A percentile compares a stretch with the other conserved stretches of the same genome.
Conservation (phyloP, 2,888 invertebrate genomes). For the Bellardia pandia region DNA sequence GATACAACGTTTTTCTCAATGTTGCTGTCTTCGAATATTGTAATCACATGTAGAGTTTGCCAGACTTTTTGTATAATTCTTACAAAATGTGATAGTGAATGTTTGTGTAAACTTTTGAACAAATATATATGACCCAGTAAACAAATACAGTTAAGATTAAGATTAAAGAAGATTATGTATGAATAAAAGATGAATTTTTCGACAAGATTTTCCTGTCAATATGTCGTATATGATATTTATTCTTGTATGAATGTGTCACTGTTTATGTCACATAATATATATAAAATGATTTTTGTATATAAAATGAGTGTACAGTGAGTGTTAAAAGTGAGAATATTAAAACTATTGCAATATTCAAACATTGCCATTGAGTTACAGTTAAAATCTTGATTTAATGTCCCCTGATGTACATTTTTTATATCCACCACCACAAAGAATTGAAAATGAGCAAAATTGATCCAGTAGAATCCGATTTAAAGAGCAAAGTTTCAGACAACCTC, state of each 20-base stretch:
- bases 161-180: constrained; percentile 59
- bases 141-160: constrained; percentile 45
- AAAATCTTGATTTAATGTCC: too few species aligned
- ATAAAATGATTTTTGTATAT: neutral
- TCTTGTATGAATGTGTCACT: constrained; percentile 14
- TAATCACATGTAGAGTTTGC: constrained; percentile 1
- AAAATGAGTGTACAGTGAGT: neutral
- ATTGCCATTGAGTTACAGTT: too few species aligned
- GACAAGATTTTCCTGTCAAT: constrained; percentile 60
- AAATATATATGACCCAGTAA: constrained; percentile 27
- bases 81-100: neutral
- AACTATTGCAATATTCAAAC: too few species aligned
- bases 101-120: neutral
- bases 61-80: neutral
- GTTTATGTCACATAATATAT: neutral
- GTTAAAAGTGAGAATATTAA: too few species aligned
- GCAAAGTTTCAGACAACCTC: too few species aligned
- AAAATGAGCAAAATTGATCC: too few species aligned
- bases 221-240: constrained; percentile 55
- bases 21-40: neutral
- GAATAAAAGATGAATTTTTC: constrained; percentile 66
- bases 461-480: too few species aligned
- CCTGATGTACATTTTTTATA: too few species aligned
- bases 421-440: too few species aligned
- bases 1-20: neutral